Evolutionary conservation across 2,797 vertebrate species (phyloP).

Genomic region (Aselliscus stoliczkanus): DNA sequence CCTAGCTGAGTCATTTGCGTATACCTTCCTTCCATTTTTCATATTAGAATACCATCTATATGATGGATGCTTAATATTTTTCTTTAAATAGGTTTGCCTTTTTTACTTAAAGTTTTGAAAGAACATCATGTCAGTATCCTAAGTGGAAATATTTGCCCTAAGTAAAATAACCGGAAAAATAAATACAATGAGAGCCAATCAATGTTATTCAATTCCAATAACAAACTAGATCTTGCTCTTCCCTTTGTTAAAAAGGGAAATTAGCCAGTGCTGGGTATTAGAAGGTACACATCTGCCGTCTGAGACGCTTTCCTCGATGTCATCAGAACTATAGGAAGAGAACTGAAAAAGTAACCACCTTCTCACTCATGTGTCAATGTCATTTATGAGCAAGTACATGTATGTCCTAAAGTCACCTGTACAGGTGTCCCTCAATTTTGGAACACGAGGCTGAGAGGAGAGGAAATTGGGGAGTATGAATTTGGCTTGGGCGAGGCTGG

Average conservation of each 20-base stretch:
- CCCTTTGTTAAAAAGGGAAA: too few species aligned
- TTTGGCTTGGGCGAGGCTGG: neutral
- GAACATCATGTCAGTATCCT: neutral
- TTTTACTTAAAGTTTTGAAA: neutral
- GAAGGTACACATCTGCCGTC: neutral
- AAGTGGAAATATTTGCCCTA: neutral
- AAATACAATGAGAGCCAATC: neutral
- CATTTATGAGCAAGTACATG: accelerated
- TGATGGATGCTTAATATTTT: neutral
- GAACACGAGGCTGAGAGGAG: neutral
- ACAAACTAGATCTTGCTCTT: neutral
- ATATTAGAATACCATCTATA: neutral
- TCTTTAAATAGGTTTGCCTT: neutral
- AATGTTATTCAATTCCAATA: neutral
- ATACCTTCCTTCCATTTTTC: neutral
- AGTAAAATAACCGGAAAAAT: neutral
- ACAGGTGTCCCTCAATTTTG: neutral
- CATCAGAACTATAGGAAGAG: neutral
- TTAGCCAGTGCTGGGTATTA: neutral
- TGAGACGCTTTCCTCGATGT: neutral
- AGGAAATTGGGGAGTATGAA: neutral
- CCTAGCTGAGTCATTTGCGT: neutral
- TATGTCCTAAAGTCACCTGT: neutral
- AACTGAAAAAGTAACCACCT: neutral
- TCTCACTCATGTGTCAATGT: neutral